These are phyloP conservation scores for Lutra lutra DNA, from an alignment of 2,797 vertebrate species.

Conservation along the genomic window DNA sequence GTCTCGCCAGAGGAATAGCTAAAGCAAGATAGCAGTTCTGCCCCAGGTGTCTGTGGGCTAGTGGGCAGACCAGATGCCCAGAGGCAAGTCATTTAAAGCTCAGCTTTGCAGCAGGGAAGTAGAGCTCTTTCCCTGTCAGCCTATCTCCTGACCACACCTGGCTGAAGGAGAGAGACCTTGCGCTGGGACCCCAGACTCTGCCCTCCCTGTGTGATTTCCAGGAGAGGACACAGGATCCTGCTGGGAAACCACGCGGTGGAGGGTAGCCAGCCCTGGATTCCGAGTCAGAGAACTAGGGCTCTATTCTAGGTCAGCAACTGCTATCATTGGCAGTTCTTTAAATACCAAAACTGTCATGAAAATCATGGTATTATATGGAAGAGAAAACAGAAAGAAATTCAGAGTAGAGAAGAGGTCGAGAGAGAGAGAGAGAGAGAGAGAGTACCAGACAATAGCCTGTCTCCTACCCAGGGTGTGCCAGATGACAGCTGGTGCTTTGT, in stretches of 20 bases:
- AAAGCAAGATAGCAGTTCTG: neutral
- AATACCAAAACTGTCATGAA: neutral
- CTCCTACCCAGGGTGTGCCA: accelerated
- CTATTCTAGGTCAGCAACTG: neutral
- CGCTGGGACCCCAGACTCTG: neutral
- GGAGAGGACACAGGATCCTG: neutral
- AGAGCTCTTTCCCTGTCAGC: neutral
- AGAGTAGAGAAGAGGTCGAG: neutral
- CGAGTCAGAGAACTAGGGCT: neutral
- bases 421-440: neutral
- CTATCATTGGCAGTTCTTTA: neutral
- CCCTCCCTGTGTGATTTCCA: neutral
- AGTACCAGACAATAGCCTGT: neutral
- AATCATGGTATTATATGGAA: neutral
- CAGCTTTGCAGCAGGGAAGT: neutral
- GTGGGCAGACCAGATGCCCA: neutral
- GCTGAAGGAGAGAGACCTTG: neutral
- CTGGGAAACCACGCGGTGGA: neutral
- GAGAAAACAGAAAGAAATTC: neutral
- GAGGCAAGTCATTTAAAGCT: neutral
- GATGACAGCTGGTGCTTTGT: neutral
- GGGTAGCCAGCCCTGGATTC: neutral
- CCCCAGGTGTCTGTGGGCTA: neutral
- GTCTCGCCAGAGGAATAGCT: neutral
- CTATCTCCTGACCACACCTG: neutral